Base-by-base conservation (phyloP, 2,797 vertebrate species). In the Phrynocephalus vlangalii region DNA sequence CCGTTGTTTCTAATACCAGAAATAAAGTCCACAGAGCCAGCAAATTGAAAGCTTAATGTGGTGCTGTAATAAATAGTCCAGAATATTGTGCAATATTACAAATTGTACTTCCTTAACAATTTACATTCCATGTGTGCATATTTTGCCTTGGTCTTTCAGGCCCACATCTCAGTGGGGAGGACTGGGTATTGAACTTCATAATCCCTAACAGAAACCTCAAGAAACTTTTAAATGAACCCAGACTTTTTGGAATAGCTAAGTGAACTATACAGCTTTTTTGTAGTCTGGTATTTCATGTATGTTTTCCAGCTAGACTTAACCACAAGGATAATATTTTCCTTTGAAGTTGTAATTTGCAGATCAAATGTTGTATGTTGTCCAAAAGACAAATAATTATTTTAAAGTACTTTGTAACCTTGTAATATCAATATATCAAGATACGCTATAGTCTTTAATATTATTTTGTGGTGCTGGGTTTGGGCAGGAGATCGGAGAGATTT, bases 331-430 rank as follows among this genome's bases (percentile, higher is more conserved):
- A 83, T 91, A 60, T n/a, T 66, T 63, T 84, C 4, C 63, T 86
- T 76, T 76, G 20, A 67, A 90, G 28, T 44, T 84, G 63, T 67
- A 86, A 1, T 84, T 79, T 68, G 30, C 0, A 4, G 1, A 56
- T 68, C 87, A 77, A 73, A 84, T 88, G 73, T 22, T 88, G 90
- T 11, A 70, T 86, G 5, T 75, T 86, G 60, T 84, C 86, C 26
- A 73, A 81, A 7, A 82, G 6, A 78, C 0, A 60, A n/a, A 82
- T 33, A 5, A 5, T 44, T 20, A 10, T 90, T n/a, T 10, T 91
- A 87, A 91, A 81, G 3, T 44, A 1, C 48, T 91, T 73, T 75
- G 79, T 63, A 72, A 63, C 6, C 80, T 89, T 91, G 79, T 52
- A 75, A 44, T 30, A 33, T 48, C 68, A 71, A 85, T 63, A 77